These are phyloP conservation scores for Euzophera pinguis DNA, from an alignment of 2,888 invertebrate genomes.

Conservation along the genomic window DNA sequence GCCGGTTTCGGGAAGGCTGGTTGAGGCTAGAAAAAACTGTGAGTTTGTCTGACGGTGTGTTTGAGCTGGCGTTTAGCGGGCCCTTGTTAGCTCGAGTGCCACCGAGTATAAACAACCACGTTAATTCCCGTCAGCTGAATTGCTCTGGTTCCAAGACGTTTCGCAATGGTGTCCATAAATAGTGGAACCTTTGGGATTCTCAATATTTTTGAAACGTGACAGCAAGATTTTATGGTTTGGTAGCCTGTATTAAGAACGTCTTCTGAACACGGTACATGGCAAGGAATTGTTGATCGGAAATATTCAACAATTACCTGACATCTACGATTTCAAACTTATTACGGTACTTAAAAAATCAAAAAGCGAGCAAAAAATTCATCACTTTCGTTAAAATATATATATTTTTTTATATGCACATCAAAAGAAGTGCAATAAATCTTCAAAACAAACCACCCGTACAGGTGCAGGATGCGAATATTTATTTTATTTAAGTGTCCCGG, in stretches of 20 bases:
- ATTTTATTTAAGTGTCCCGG: not conserved
- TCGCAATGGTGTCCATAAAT: slow-evolving; percentile 52
- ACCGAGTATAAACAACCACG: slow-evolving; percentile 44
- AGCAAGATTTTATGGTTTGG: too few species aligned
- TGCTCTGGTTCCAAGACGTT: slow-evolving; percentile 43
- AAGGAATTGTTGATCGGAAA: too few species aligned
- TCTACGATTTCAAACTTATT: too few species aligned
- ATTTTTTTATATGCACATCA: not conserved
- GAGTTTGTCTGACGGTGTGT: slow-evolving; percentile 50
- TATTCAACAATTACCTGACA: too few species aligned
- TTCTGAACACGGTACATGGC: too few species aligned
- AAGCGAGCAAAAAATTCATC: too few species aligned
- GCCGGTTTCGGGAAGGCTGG: slow-evolving; percentile 42
- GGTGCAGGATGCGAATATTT: not conserved
- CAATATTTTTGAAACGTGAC: too few species aligned
- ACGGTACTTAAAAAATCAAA: too few species aligned
- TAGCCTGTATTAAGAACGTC: too few species aligned
- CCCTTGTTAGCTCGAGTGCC: slow-evolving; percentile 62
- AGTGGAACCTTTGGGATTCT: slow-evolving; percentile 9
- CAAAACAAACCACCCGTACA: not conserved
- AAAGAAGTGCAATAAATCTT: not conserved
- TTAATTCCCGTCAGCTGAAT: slow-evolving; percentile 53
- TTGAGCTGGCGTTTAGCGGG: slow-evolving; percentile 60
- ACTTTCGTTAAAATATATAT: not conserved
- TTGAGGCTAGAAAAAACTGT: slow-evolving; percentile 44